Base-by-base conservation (phyloP, 2,888 invertebrate species). In the Elysia crispata region DNA sequence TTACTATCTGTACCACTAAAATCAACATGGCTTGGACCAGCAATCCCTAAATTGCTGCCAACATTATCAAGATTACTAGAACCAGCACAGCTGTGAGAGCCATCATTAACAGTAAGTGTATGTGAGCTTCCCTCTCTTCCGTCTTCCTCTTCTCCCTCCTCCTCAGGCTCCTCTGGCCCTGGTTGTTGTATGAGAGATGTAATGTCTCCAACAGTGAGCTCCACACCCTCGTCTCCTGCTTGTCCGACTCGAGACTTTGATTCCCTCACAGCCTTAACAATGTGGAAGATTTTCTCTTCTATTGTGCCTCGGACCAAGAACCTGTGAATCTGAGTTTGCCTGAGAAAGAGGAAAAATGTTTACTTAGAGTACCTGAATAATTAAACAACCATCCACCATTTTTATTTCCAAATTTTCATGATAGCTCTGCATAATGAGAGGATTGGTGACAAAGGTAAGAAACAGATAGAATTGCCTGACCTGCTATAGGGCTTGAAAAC, bases 291-390 rank as follows among this genome's bases (percentile, higher is more conserved):
- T 79, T 94, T 94, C 89, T 96, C 95, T 89, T 96, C 96, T 28
- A 96, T 95, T 0, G 96, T 95, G 81, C 94, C 93, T 81, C 90
- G 88, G 15, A 95, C 94, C 72, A 95, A 92, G 90, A 96, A 95
- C 77, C 95, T 94, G 91, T 96, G 95, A 0, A 96, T 95, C 60
- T 94, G 93, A 0, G 96, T 96, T 60, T 94, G 92, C 87, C 94
- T 94, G 89, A 86, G 91, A 85, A 23, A 76, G 74, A 79, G 31
- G 62, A 31, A 79, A n/a, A 50, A 69, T 23, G 18, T 33, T 18
- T 20, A 60, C 23, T 60, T 23, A 5, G 70, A n/a, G n/a, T n/a
- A n/a, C n/a, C n/a, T n/a, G n/a, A n/a, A n/a, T n/a, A n/a, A n/a
- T n/a, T n/a, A n/a, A n/a, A n/a, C n/a, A 41, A 41, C 11, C 41